Evolutionary conservation across 2,888 invertebrate species (phyloP).

Genomic region (Hanleya hanleyi): DNA sequence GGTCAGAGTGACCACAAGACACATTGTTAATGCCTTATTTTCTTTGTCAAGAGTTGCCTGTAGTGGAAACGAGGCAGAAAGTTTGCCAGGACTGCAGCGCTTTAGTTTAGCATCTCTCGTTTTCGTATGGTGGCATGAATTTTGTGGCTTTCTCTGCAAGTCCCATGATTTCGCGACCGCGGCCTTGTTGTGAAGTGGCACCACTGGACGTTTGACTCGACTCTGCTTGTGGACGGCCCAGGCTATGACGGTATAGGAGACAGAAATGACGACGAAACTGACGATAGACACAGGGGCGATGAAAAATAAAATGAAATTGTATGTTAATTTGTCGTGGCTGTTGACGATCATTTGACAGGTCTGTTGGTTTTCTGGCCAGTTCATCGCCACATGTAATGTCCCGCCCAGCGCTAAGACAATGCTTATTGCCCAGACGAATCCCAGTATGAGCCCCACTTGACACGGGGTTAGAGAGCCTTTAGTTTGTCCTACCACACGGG

Average conservation of each 20-base stretch:
- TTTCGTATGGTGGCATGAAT: too few species aligned
- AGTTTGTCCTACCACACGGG: slow-evolving; percentile 47
- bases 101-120: neutral
- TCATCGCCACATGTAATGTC: slow-evolving; percentile 50
- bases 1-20: slow-evolving; percentile 56
- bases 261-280: slow-evolving; percentile 46
- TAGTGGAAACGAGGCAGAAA: neutral
- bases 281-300: slow-evolving; percentile 51
- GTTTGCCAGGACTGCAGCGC: neutral
- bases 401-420: slow-evolving; percentile 50
- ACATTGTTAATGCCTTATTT: slow-evolving; percentile 57
- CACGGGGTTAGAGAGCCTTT: slow-evolving; percentile 46
- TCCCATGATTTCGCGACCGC: slow-evolving; percentile 12
- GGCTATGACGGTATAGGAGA: slow-evolving; percentile 53
- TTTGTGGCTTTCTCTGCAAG: slow-evolving; percentile 25
- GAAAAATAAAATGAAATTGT: slow-evolving; percentile 58
- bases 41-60: slow-evolving; percentile 39
- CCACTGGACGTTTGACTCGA: neutral
- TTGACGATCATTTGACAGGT: slow-evolving; percentile 52
- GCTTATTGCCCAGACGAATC: slow-evolving; percentile 50
- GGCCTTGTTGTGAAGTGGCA: neutral
- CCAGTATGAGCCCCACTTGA: slow-evolving; percentile 45
- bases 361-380: slow-evolving; percentile 47
- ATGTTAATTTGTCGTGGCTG: slow-evolving; percentile 42
- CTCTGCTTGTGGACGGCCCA: slow-evolving; percentile 45